Base-by-base conservation (phyloP, 2,888 invertebrate species). In the Drosophila trichaetosa region DNA sequence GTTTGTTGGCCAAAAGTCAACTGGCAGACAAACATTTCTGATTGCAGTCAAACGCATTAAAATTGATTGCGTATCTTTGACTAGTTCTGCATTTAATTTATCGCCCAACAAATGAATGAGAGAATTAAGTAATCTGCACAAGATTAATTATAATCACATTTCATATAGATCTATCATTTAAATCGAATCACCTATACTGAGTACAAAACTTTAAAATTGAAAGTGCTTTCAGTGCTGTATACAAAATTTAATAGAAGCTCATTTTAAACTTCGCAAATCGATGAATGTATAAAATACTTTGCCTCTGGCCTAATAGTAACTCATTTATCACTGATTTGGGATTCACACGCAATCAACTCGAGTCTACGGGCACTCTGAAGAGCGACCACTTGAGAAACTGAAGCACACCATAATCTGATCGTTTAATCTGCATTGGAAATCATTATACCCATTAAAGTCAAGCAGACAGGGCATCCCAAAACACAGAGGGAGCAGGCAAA, bases 21-120 rank as follows among this genome's bases (percentile, higher is more conserved):
- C 68, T 69, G 76, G 71, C 74, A 73, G 74, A 66, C 72, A 71
- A 60, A 73, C 68, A 78, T 67, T 82, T 80, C 69, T 73, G 83
- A 89, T 75, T 90, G 90, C 87, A 87, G 90, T 81, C 75, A 65
- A 89, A 89, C 81, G 76, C 89, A 88, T 90, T 90, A 89, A 81
- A 83, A 70, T 79, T 89, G 69, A 90, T 88, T 78, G 72, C 57
- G 57, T 68, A 76, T 63, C 40, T 65, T 42, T n/a, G 29, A 48
- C 46, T 40, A 4, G 13, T n/a, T 4, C n/a, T 58, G 29, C 27
- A 36, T 40, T 61, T 49, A 62, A 71, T 62, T 71, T 60, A 71
- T 65, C 21, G 18, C 31, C 27, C 13, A 18, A 11, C 27, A 65
- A 27, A 59, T 27, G 46, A 21, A 24, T 6, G 16, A 4, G 48